Evolutionary conservation across 2,888 invertebrate species (phyloP).

Genomic region (Heteromyza rotundicornis): DNA sequence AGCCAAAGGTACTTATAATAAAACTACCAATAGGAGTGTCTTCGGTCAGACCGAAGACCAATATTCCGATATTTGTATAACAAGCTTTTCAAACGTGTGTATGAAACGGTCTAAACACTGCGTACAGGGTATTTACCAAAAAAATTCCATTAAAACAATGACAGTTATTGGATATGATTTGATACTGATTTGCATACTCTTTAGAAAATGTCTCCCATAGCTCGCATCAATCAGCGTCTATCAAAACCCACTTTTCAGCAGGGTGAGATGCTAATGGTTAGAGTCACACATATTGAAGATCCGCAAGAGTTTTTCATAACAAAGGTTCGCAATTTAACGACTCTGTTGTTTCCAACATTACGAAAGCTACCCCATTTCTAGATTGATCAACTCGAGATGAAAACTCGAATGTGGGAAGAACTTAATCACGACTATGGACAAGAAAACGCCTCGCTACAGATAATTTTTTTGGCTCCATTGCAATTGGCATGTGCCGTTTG

Average conservation of each 20-base stretch:
- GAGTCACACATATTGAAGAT: constrained; percentile 68
- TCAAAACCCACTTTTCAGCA: constrained; percentile 33
- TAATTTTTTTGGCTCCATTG: constrained; percentile 50
- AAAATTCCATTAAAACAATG: too few relatives aligned
- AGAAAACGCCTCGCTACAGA: constrained; percentile 43
- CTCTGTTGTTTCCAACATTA: neutral
- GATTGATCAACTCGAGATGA: constrained; percentile 33
- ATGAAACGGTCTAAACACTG: too few relatives aligned
- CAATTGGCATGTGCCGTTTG: constrained; percentile 48
- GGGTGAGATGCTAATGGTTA: constrained; percentile 60
- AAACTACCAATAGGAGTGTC: neutral
- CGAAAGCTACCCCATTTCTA: constrained; percentile 23
- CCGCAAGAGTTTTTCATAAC: constrained; percentile 74
- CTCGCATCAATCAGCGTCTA: constrained; percentile 37
- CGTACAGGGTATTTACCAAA: too few relatives aligned
- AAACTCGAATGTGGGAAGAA: constrained; percentile 25
- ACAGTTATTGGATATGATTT: too few relatives aligned
- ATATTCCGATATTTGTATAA: too few relatives aligned
- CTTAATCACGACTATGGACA: constrained; percentile 35
- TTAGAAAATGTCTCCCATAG: constrained; percentile 33
- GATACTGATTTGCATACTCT: too few relatives aligned
- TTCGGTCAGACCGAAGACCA: too few relatives aligned
- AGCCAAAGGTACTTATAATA: constrained; percentile 34
- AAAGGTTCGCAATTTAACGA: constrained; percentile 62
- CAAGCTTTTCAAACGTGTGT: too few relatives aligned